Conservation (phyloP, 92 coral and sea anemone species). For the Palythoa grandis region DNA sequence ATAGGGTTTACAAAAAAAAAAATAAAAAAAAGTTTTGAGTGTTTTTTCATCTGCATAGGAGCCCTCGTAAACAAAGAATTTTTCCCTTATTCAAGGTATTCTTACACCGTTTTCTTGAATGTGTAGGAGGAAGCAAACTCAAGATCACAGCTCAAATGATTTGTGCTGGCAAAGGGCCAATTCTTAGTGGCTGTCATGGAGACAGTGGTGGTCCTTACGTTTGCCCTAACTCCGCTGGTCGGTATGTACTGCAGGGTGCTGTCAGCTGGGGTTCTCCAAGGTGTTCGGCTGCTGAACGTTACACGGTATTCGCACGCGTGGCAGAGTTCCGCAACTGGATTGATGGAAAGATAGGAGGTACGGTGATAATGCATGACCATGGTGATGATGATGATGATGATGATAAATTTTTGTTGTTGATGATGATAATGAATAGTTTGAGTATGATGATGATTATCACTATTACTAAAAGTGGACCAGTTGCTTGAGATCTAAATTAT, state of each 20-base stretch:
- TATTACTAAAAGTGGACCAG: no score
- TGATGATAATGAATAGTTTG: no score
- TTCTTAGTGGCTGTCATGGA: constrained; percentile 64
- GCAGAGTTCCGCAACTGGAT: constrained; percentile 71
- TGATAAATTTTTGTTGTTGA: no score
- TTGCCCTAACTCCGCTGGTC: constrained; percentile 56
- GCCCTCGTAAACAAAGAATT: neutral
- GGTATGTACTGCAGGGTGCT: constrained; percentile 73
- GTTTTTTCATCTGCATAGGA: no score
- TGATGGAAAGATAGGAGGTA: constrained; percentile 51
- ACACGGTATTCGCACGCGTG: constrained; percentile 71
- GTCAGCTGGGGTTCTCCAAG: neutral
- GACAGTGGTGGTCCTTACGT: constrained; percentile 33
- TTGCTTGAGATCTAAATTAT: no score
- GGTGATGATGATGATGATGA: no score
- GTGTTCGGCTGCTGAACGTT: constrained; percentile 30
- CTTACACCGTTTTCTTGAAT: neutral
- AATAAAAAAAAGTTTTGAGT: no score
- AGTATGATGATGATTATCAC: no score
- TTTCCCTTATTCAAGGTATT: no score
- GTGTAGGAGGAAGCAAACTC: constrained; percentile 10
- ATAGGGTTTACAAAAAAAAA: no score
- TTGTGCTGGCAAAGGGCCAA: constrained; percentile 54
- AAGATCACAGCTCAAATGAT: constrained; percentile 50
- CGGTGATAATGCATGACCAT: neutral